Base-by-base conservation (phyloP, 2,797 vertebrate genomes). In the Myotis pilosus region DNA sequence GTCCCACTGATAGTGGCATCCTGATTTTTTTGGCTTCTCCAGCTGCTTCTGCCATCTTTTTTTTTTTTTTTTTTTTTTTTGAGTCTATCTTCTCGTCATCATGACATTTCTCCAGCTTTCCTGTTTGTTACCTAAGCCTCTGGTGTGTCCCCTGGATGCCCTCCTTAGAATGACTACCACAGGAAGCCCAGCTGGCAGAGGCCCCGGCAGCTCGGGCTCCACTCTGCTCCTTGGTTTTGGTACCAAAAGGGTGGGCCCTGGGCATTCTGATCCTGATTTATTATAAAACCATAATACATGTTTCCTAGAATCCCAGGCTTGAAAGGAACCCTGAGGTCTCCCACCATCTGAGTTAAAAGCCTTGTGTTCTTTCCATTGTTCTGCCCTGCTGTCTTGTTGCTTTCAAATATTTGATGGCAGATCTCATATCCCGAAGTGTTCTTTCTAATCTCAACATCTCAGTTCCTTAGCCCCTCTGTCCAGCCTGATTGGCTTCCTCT, bases 61-160 rank as follows among this genome's bases (percentile, higher is more conserved):
- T 33, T 51, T 71, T 47, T 62, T n/a, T 66, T 71, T n/a, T 72
- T 64, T 38, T n/a, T 23, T 10, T 23, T 7, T 47, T 47, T 47
- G 3, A 62, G 22, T 41, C 49, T 72, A 33, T 86, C 83, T 86
- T 89, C n/a, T 91, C 68, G 72, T 83, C 89, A 60, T 74, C 0
- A 1, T 69, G 91, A 71, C 8, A 20, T 62, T 81, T 87, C 62
- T 23, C 55, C 81, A 83, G 13, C 20, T 84, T 97, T 97, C 95
- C 96, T 96, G 96, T 97, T 97, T 96, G 78, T 93, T 91, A 96
- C 87, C 49, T 74, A 44, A 89, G 44, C 57, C 44, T 36, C 91
- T 44, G 87, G 49, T 78, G 91, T 96, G 96, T 71, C 95, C 96
- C 47, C 78, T 94, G 80, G 84, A 94, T 87, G 81, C 87, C 92